Evolutionary conservation across 2,797 vertebrate genomes (phyloP), one percentile per base, ranked within the genome.

Genomic region (Borostomias antarcticus): DNA sequence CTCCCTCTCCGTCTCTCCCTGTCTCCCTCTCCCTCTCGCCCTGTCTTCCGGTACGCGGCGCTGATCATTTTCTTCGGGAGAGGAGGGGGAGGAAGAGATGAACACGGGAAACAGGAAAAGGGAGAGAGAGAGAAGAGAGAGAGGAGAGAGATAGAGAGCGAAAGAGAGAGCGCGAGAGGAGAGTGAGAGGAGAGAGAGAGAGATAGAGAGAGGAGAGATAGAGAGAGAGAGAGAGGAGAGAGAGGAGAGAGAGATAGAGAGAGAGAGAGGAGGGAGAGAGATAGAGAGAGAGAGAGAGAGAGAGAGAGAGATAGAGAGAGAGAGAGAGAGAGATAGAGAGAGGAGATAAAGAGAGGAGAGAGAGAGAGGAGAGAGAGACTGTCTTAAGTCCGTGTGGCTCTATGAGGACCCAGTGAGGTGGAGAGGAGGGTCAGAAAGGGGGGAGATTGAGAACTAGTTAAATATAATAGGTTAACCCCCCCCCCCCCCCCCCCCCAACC

Each of bases 391-490:
- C 89, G 92, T 93, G 93, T 93, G 92, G 92, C 89, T 92, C 91
- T 91, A 87, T 88, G 29, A 51, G 26, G 51, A 58, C 19, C 28
- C 4, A 56, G 37, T 51, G 51, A 21, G 48, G 48, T 51, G 48
- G 48, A 51, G n/a, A 25, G 23, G 48, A 90, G 89, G 93, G 45
- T 23, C 19, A 45, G 29, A 47, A 37, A 19, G 30, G 17, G 53
- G 28, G 7, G 17, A 17, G 3, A 25, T 43, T n/a, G 26, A 33
- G 45, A 93, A 91, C 90, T 89, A 88, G 91, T 89, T 90, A 86
- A 88, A 90, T 93, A 92, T 92, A 93, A 93, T 93, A 91, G 92
- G 88, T 90, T 91, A 88, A 88, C 90, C 90, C 90, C 93, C 90
- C 87, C n/a, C n/a, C n/a, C n/a, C n/a, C n/a, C n/a, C n/a, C n/a